These are phyloP conservation scores for Brachynemurus nebulosus DNA, from an alignment of 2,888 invertebrate genomes.

Conservation along the genomic window DNA sequence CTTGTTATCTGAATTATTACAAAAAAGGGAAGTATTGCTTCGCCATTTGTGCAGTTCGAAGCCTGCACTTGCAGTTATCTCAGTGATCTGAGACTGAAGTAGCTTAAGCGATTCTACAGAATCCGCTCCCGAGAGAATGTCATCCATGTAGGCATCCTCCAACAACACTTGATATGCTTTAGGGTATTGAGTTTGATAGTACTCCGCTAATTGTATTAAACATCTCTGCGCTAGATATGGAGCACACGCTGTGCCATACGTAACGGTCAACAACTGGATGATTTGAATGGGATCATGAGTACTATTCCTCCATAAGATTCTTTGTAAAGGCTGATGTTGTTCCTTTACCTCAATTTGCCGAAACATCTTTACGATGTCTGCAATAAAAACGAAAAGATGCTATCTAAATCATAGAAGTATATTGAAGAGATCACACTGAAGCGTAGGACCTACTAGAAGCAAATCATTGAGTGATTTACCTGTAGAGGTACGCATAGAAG, in stretches of 20 bases:
- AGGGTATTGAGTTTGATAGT: background rate
- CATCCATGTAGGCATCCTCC: constrained; percentile 12
- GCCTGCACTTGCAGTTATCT: background rate
- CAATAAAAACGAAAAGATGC: background rate
- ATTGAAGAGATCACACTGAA: background rate
- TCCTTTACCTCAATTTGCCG: background rate
- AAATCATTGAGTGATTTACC: constrained; percentile 3
- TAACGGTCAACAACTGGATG: background rate
- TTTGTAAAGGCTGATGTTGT: background rate
- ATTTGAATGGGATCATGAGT: background rate
- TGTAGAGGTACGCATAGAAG: too few species aligned
- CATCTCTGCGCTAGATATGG: background rate
- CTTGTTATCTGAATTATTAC: too few species aligned
- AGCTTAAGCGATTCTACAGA: background rate
- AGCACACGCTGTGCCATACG: background rate
- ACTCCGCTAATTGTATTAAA: background rate
- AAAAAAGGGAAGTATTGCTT: too few species aligned
- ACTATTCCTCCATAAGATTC: background rate
- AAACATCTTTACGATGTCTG: background rate
- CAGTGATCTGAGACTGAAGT: background rate
- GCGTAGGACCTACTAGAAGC: background rate
- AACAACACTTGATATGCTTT: background rate
- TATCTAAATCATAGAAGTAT: background rate
- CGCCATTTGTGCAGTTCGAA: constrained; percentile 1
- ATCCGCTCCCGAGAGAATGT: constrained; percentile 8